These are phyloP conservation scores for Hermatobates lingyangjiaoensis DNA, from an alignment of 1,140 invertebrate genomes.

Conservation along the genomic window DNA sequence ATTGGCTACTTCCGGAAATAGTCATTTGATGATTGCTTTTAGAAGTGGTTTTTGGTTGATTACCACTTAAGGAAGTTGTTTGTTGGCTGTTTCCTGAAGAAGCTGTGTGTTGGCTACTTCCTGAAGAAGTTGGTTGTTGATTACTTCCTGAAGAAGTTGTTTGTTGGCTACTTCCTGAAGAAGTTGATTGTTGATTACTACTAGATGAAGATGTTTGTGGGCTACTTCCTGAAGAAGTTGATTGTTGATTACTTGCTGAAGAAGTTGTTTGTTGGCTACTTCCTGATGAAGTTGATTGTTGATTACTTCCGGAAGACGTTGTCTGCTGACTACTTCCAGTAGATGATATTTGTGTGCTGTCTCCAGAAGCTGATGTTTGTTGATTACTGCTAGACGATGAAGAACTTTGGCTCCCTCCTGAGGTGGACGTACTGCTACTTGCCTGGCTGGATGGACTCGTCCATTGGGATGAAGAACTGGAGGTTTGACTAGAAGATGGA, in stretches of 20 bases:
- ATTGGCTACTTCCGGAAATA: constrained; percentile 4
- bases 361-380: constrained; percentile 11
- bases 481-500: constrained; percentile 8
- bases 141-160: constrained; percentile 10
- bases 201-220: too few species aligned
- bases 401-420: constrained; percentile 6
- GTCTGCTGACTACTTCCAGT: constrained; percentile 11
- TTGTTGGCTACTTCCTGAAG: constrained; percentile 5
- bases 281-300: constrained; percentile 2
- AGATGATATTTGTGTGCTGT: constrained; percentile 9
- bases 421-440: constrained; percentile 4
- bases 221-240: too few species aligned
- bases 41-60: constrained; percentile 12
- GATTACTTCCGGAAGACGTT: constrained; percentile 6
- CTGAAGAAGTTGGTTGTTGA: constrained; percentile 7
- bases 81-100: constrained; percentile 8
- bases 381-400: constrained; percentile 9
- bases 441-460: constrained; percentile 7
- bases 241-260: constrained; percentile 11
- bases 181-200: constrained; percentile 1
- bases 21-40: constrained; percentile 7
- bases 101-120: constrained; percentile 13
- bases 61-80: constrained; percentile 11
- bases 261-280: constrained; percentile 5
- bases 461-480: constrained; percentile 12